Evolutionary conservation across 2,888 invertebrate genomes (phyloP), one percentile per base, ranked within the genome.

Genomic region (Mechanitis mazaeus): DNA sequence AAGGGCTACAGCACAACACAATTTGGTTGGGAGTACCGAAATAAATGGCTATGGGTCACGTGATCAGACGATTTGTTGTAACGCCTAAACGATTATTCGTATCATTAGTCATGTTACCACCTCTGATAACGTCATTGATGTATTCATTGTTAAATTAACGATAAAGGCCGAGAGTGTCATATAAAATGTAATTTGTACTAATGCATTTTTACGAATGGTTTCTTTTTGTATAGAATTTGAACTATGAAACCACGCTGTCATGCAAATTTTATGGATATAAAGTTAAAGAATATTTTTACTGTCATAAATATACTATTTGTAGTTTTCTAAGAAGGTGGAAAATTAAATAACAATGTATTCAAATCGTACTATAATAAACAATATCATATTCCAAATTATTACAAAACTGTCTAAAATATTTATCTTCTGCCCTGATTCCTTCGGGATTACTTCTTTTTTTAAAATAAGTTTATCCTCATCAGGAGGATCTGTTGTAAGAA

Each of bases 61-160:
- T 84, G 84, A 87, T 85, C 72, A 70, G 78, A 78, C 83, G 78
- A 87, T 87, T 87, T 87, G 87, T 87, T 85, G 81, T 82, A 79
- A 80, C 81, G 81, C 77, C 77, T 79, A 79, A 82, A 76, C 85
- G 84, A 87, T 87, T 85, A 86, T 71, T 74, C 72, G 83, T 76
- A 77, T 84, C 87, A 85, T 87, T 87, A 85, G 81, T 88, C 85
- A 87, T 87, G 83, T 87, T 85, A 82, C 83, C 87, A 87, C 87
- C 84, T 86, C 74, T 80, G 86, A 86, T 87, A 85, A 80, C 81
- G 84, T 86, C 81, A 80, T 84, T 81, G 78, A 74, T 73, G 75
- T 75, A 74, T 78, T 77, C 73, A 77, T 79, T 79, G 72, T 75
- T 68, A 74, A 78, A 79, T 79, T 76, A 71, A 73, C 75, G 69